Percentiles rank a stretch among this genome's conserved stretches.
These are phyloP conservation scores for Galaxea fascicularis DNA, from an alignment of 92 coral and sea anemone species.

Conservation along the genomic window DNA sequence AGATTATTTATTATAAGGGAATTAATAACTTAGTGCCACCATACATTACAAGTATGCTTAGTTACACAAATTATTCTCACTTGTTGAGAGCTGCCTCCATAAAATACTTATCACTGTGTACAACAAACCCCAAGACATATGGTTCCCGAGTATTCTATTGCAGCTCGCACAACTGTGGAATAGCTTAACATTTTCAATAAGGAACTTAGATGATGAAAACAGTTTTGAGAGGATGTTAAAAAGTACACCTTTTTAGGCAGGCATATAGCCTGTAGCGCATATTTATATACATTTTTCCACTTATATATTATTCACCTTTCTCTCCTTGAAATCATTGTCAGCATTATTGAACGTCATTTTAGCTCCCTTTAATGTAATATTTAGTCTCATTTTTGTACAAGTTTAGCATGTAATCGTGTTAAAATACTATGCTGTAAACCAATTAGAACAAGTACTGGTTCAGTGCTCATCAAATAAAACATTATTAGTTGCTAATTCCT, in stretches of 20 bases:
- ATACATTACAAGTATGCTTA: background rate
- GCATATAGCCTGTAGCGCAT: background rate
- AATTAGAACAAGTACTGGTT: no score
- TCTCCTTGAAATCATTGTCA: background rate
- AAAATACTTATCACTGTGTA: background rate
- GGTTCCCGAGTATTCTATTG: background rate
- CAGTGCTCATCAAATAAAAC: no score
- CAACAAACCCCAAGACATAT: background rate
- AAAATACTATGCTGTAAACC: no score
- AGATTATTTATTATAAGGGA: background rate
- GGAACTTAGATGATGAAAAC: background rate
- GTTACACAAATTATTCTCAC: background rate
- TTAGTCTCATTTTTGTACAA: background rate
- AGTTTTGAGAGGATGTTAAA: background rate
- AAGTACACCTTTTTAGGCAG: background rate
- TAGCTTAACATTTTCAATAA: background rate
- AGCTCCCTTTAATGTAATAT: background rate
- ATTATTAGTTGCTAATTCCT: no score
- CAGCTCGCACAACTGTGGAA: background rate
- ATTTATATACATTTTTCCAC: background rate
- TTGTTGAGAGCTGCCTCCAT: slow-evolving; percentile 11
- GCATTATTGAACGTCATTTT: background rate
- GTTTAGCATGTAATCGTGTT: no score
- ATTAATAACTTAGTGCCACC: slow-evolving; percentile 1
- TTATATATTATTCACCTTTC: background rate